These are phyloP conservation scores for Helarctos malayanus DNA, from an alignment of 2,797 vertebrate genomes.

Conservation along the genomic window DNA sequence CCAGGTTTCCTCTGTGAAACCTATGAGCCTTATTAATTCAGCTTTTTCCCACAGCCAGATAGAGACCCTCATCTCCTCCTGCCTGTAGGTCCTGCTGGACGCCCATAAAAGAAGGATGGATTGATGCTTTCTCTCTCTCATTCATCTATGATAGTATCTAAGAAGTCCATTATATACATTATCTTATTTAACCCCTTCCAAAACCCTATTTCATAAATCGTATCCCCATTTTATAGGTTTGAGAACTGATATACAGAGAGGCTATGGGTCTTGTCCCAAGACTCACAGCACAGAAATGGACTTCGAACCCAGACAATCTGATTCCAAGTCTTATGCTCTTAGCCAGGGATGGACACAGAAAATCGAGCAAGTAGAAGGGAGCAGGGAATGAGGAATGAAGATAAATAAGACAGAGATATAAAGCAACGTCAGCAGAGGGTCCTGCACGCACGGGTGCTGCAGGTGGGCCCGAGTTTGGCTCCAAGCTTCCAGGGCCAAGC, in stretches of 20 bases:
- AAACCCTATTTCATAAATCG: background rate
- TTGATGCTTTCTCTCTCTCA: background rate
- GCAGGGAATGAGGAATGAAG: background rate
- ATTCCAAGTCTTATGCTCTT: background rate
- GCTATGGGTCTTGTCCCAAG: background rate
- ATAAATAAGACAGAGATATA: background rate
- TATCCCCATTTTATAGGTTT: conserved; percentile 7
- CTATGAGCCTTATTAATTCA: background rate
- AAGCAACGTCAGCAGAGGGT: background rate
- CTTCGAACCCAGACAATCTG: background rate
- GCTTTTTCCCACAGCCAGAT: background rate
- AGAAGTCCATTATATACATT: background rate
- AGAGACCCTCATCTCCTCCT: background rate
- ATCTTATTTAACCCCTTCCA: background rate
- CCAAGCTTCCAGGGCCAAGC: background rate
- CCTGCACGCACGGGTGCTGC: accelerated
- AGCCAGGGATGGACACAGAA: background rate
- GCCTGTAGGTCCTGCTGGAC: background rate
- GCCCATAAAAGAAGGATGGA: background rate
- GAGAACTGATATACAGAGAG: background rate
- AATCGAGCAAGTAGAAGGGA: background rate
- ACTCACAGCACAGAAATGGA: background rate
- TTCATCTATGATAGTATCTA: background rate
- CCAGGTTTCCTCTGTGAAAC: background rate
- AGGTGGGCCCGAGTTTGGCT: accelerated